phyloP scores from a whole-genome alignment of 2,888 invertebrate genomes.

The Agrotis puta region DNA sequence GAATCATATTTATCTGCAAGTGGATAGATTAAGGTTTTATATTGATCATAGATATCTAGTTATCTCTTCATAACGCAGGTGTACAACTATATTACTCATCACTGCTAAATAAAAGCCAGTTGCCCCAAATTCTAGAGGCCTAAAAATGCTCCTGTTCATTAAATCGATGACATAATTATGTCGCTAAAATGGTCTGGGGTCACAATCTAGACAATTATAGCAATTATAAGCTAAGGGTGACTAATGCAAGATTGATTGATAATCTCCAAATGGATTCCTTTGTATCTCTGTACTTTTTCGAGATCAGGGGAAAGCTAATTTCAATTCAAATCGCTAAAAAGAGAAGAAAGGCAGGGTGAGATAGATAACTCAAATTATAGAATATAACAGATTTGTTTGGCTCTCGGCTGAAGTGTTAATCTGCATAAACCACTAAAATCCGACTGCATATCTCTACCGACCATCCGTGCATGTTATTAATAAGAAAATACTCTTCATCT shows the following conservation, averaged over 20 bases:
- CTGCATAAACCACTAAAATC: neutral
- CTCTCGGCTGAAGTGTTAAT: neutral
- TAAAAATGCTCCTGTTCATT: slow-evolving; percentile 37
- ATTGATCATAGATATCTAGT: neutral
- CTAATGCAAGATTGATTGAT: slow-evolving; percentile 41
- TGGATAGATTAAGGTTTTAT: slow-evolving; percentile 12
- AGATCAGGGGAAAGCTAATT: too few species aligned
- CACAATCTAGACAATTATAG: slow-evolving; percentile 59
- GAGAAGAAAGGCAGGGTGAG: too few species aligned
- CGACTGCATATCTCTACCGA: neutral
- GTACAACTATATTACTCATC: slow-evolving; percentile 13
- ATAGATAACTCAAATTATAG: neutral
- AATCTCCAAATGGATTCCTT: slow-evolving; percentile 18
- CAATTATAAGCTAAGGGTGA: slow-evolving; percentile 54
- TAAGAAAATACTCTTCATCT: neutral
- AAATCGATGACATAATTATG: slow-evolving; percentile 59
- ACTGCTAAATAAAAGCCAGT: slow-evolving; percentile 5
- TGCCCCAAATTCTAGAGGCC: slow-evolving; percentile 32
- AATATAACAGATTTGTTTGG: neutral
- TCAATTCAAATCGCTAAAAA: neutral
- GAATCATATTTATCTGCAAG: slow-evolving; percentile 1
- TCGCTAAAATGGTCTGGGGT: slow-evolving; percentile 51
- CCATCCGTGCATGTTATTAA: neutral
- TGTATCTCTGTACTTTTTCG: neutral
- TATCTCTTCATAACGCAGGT: slow-evolving; percentile 11